phyloP scores from a whole-genome alignment of 2,888 invertebrate species.

The Autographa gamma region DNA sequence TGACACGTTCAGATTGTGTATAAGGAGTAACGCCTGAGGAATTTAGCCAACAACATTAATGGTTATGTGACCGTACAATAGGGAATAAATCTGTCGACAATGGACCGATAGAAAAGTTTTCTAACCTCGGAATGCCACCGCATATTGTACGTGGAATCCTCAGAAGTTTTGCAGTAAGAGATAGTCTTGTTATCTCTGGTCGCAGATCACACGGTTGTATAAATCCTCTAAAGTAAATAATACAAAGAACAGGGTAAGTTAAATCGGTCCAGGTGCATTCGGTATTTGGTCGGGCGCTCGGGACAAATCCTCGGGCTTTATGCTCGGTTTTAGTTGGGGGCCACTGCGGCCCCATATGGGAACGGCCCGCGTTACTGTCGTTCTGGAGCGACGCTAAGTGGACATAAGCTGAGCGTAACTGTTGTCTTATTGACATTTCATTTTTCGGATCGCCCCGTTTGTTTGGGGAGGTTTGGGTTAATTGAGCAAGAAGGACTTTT shows the following conservation, averaged over 20 bases:
- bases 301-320: constrained; percentile 58
- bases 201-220: neutral
- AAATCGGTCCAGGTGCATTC: constrained; percentile 54
- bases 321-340: constrained; percentile 51
- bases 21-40: neutral
- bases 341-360: constrained; percentile 49
- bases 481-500: constrained; percentile 24
- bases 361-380: constrained; percentile 37
- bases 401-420: constrained; percentile 51
- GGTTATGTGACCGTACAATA: neutral
- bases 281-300: constrained; percentile 51
- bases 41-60: neutral
- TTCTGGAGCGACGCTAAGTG: constrained; percentile 61
- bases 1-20: neutral
- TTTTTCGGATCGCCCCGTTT: constrained; percentile 54
- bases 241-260: constrained; percentile 46
- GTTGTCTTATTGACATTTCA: constrained; percentile 62
- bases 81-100: neutral
- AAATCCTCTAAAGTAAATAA: constrained; percentile 49
- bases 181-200: neutral
- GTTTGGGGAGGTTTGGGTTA: constrained; percentile 35
- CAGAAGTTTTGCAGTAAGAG: neutral
- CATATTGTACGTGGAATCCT: neutral
- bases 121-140: neutral
- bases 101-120: neutral